A percentile compares a stretch with the other conserved stretches of the same genome.
These are phyloP conservation scores for Drosophila lowei DNA, from an alignment of 1,140 invertebrate genomes.

Conservation along the genomic window DNA sequence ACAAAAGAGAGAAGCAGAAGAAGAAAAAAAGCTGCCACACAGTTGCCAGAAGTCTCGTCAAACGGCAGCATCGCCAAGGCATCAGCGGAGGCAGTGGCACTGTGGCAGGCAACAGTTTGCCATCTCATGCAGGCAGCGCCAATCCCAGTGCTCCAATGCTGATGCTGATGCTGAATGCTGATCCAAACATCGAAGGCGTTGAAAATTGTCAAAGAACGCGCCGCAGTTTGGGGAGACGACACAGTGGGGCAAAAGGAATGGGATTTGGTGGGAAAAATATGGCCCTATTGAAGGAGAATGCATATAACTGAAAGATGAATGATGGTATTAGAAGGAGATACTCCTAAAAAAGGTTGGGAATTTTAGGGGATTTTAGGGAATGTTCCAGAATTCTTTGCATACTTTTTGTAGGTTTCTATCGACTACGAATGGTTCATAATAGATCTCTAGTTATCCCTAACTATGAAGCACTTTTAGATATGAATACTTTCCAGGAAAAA, in stretches of 20 bases:
- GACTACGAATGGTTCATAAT: too few relatives aligned
- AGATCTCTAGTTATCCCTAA: too few relatives aligned
- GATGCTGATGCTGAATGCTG: slow-evolving; percentile 35
- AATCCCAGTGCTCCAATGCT: too few relatives aligned
- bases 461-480: too few relatives aligned
- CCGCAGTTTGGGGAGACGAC: slow-evolving; percentile 38
- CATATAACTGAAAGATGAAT: too few relatives aligned
- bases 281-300: neutral
- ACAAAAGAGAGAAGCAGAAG: slow-evolving; percentile 20
- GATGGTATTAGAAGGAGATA: too few relatives aligned
- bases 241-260: slow-evolving; percentile 40
- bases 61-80: slow-evolving; percentile 64
- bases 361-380: too few relatives aligned
- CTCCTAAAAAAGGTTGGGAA: too few relatives aligned
- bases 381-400: too few relatives aligned
- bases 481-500: too few relatives aligned
- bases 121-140: slow-evolving; percentile 72
- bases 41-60: slow-evolving; percentile 20
- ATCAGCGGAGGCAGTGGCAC: slow-evolving; percentile 27
- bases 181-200: slow-evolving; percentile 71
- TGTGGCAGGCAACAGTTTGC: slow-evolving; percentile 51
- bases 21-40: slow-evolving; percentile 47
- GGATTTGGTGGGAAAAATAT: too few relatives aligned
- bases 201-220: slow-evolving; percentile 80
- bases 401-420: too few relatives aligned